Percentiles rank a stretch among this genome's conserved stretches.
Evolutionary conservation across 2,888 invertebrate species (phyloP).

Genomic region (Zelleria hepariella): DNA sequence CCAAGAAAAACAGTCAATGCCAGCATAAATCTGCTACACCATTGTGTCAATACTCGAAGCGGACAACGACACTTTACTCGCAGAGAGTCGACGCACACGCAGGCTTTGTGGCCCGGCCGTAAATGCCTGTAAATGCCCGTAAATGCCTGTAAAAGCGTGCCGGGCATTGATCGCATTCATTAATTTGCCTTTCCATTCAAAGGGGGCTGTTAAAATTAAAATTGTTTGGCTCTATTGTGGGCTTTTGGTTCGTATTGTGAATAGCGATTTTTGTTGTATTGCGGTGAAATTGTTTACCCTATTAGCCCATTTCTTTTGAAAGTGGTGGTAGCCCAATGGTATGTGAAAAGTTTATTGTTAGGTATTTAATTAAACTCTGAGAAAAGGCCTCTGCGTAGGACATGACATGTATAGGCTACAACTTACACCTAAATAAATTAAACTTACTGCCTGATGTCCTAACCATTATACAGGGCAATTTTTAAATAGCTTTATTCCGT

Average conservation of each 20-base stretch:
- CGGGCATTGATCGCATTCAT: constrained; percentile 25
- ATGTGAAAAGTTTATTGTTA: too few relatives aligned
- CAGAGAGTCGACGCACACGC: constrained; percentile 29
- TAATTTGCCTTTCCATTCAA: constrained; percentile 23
- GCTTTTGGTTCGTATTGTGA: neutral
- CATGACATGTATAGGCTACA: too few relatives aligned
- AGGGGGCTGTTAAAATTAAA: neutral
- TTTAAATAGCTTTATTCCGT: too few relatives aligned
- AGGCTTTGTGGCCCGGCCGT: constrained; percentile 34
- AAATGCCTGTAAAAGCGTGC: constrained; percentile 28
- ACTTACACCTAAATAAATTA: too few relatives aligned
- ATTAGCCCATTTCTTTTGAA: neutral
- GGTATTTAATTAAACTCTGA: too few relatives aligned
- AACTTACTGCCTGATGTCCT: too few relatives aligned
- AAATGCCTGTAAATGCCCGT: constrained; percentile 30
- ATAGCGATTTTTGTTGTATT: neutral
- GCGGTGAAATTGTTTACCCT: neutral
- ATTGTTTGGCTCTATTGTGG: neutral
- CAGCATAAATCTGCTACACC: constrained; percentile 38
- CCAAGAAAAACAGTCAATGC: constrained; percentile 49
- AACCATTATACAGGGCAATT: too few relatives aligned
- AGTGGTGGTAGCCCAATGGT: too few relatives aligned
- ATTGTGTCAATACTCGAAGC: constrained; percentile 27
- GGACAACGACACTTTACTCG: constrained; percentile 38
- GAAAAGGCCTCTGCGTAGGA: too few relatives aligned